Evolutionary conservation across 2,888 invertebrate species (phyloP), one percentile per base, ranked within the genome.

Genomic region (Lasioglossum zephyrum): DNA sequence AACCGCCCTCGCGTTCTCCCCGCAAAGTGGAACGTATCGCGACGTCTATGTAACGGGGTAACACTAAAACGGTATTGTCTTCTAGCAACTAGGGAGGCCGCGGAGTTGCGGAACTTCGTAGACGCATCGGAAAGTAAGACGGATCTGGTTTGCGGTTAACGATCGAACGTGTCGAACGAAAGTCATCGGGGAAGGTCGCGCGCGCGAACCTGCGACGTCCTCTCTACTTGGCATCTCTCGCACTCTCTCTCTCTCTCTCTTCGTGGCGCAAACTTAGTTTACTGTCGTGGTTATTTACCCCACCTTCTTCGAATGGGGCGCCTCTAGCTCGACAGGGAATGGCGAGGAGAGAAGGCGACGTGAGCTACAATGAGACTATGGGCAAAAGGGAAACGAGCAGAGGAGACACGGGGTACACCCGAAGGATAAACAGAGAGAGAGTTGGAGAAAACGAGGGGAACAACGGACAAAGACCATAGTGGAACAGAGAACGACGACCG

Each of bases 241-340:
- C 6, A 8, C 8, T 8, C 22, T 3, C n/a, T 57, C n/a, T 11
- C 31, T n/a, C n/a, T 3, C n/a, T 57, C n/a, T 11, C 31, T 31
- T 31, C 16, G 63, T 36, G 39, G 89, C 39, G 69, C 79, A 86
- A 90, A 90, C 90, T 90, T 84, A 89, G 90, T 90, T 90, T 87
- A 89, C 84, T 70, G 79, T 69, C 81, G 80, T 80, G 86, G 86
- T 86, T 90, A 90, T 90, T 90, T 90, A 89, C 85, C 87, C 89
- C 80, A 80, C 82, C 78, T 72, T 77, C 82, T 53, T 77, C 70
- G 75, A 53, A 49, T 76, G 73, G 82, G 86, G 18, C 87, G 77
- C 70, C 63, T 63, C 63, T 31, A 16, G 63, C 63, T 63, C 63
- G 63, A 31, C 63, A 31, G 63, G 31, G 69, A 57, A 36, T 6